Base-by-base conservation (phyloP, 2,797 vertebrate genomes). In the Macropus fuliginosus region DNA sequence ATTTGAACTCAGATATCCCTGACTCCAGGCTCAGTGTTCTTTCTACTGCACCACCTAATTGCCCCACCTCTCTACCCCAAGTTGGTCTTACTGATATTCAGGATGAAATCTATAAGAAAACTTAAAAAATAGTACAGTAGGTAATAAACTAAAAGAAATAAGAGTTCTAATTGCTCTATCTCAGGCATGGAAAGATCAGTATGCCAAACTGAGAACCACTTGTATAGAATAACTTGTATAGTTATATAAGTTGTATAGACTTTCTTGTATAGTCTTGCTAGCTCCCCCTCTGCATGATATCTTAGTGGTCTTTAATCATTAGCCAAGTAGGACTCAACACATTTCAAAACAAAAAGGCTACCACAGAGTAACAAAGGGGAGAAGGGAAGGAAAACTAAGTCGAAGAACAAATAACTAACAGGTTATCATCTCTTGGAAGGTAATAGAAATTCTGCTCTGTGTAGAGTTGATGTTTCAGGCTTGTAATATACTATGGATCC, bases 271-370 rank as follows among this genome's bases (percentile, higher is more conserved):
- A 29, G 92, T 89, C 59, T 93, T 12, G 4, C n/a, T 81, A 21
- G 40, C 59, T 96, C 62, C 6, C 52, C 66, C 89, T 9, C n/a
- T 21, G 24, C 0, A 92, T 18, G 55, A 92, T 18, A 94, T 13
- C 54, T 50, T 90, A 90, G 57, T 2, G 40, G 56, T 3, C 91
- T 90, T 94, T 50, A 94, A 93, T 50, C 21, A 92, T 12, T 40
- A 50, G 13, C 50, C 59, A 91, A 55, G 54, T 31, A 95, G 93
- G 90, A 95, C 8, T 81, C 66, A 46, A 81, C 16, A 94, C 46
- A 96, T 46, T 81, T 94, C 90, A 56, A 91, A 52, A 96, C 93
- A 93, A 95, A 96, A 97, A 96, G 31, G 90, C 56, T 56, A 56
- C n/a, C 10, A 91, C 24, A 95, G 52, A 95, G 59, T 57, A 34